phyloP scores from a whole-genome alignment of 2,113 vertebrate genomes.

The Sakesphorus luctuosus region DNA sequence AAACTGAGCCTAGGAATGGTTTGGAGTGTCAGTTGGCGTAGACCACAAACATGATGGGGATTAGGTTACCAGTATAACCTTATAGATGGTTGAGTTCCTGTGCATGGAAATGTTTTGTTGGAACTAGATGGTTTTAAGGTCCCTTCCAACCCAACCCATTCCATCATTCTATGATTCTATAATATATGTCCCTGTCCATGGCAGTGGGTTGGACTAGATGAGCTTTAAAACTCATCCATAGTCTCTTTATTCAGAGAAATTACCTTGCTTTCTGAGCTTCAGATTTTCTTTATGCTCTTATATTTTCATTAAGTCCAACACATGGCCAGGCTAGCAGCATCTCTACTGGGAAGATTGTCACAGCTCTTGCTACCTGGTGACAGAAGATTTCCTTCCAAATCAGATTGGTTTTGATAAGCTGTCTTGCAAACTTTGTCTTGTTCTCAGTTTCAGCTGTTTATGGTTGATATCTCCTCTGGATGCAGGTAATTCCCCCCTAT shows the following conservation, averaged over 20 bases:
- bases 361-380: neutral
- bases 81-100: neutral
- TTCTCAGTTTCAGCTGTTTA: neutral
- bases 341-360: neutral
- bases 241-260: neutral
- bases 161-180: neutral
- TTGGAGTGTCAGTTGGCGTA: neutral
- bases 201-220: no score
- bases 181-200: no score
- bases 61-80: neutral
- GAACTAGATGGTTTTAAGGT: neutral
- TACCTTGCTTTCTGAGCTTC: neutral
- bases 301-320: neutral
- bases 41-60: no score
- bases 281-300: neutral
- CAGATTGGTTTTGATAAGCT: neutral
- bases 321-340: neutral
- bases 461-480: neutral
- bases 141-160: neutral
- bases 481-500: constrained; percentile 88
- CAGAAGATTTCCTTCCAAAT: neutral
- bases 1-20: neutral
- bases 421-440: neutral
- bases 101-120: neutral
- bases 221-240: no score